A percentile compares a stretch with the other conserved stretches of the same genome.
phyloP scores from a whole-genome alignment of 2,888 invertebrate genomes.

The Ctenicera cuprea region DNA sequence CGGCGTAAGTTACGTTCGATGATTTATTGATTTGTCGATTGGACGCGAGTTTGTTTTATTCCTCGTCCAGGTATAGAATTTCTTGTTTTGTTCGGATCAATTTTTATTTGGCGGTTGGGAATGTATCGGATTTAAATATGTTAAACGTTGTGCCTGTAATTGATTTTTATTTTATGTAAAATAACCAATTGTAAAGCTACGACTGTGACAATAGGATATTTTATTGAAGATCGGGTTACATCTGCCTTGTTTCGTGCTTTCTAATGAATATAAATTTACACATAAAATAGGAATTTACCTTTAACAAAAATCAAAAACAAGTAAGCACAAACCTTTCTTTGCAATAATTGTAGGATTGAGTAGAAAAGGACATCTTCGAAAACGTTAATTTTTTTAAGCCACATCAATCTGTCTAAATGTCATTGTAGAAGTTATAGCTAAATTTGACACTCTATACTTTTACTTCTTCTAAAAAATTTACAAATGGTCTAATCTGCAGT shows the following conservation, averaged over 20 bases:
- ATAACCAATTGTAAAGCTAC: constrained; percentile 52
- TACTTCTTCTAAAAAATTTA: no score
- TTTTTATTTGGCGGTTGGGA: constrained; percentile 42
- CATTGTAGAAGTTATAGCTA: no score
- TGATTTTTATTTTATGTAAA: constrained; percentile 59
- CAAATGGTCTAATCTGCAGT: no score
- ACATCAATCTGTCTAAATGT: no score
- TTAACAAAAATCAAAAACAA: constrained; percentile 1
- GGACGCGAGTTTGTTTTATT: constrained; percentile 47
- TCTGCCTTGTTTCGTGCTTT: constrained; percentile 52
- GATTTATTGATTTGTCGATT: constrained; percentile 55
- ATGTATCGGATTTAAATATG: constrained; percentile 44
- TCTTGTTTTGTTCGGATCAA: constrained; percentile 43
- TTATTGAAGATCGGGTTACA: constrained; percentile 56
- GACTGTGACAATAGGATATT: constrained; percentile 49
- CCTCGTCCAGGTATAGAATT: constrained; percentile 46
- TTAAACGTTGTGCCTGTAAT: constrained; percentile 53
- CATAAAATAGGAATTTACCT: not conserved
- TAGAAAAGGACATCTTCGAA: no score
- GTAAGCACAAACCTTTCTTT: not conserved
- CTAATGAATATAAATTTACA: constrained; percentile 46
- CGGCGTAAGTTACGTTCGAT: constrained; percentile 45
- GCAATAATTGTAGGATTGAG: not conserved
- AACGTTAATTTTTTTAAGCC: no score
- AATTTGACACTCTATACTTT: no score